Conservation (phyloP, 2,888 invertebrate genomes). For the Parnassius orleans region DNA sequence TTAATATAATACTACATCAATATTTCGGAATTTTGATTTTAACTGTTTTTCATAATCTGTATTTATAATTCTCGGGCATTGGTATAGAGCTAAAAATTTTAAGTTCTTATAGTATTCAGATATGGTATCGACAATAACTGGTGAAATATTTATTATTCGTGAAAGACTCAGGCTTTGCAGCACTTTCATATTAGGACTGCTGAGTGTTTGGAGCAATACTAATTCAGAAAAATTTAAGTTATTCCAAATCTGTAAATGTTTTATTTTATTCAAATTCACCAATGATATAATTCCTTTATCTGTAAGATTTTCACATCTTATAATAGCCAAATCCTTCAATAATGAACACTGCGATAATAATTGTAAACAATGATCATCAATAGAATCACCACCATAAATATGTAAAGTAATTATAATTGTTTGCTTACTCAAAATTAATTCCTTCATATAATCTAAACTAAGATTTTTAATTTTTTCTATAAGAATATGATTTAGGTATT, state of each 20-base stretch:
- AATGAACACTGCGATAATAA: slow-evolving; percentile 56
- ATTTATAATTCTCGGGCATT: slow-evolving; percentile 64
- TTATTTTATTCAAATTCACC: slow-evolving; percentile 47
- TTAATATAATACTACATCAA: slow-evolving; percentile 68
- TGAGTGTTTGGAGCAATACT: slow-evolving; percentile 52
- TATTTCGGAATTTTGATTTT: slow-evolving; percentile 67
- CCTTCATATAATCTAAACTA: slow-evolving; percentile 51
- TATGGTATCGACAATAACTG: slow-evolving; percentile 63
- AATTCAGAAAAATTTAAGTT: slow-evolving; percentile 61
- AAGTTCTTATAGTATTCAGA: slow-evolving; percentile 66
- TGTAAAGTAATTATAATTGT: slow-evolving; percentile 54
- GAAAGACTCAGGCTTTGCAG: slow-evolving; percentile 67
- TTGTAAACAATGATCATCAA: slow-evolving; percentile 59
- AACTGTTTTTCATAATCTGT: slow-evolving; percentile 68
- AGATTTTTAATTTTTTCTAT: slow-evolving; percentile 70
- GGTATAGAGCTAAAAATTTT: slow-evolving; percentile 68
- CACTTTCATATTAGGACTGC: slow-evolving; percentile 49
- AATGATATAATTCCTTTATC: slow-evolving; percentile 58
- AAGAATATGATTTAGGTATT: slow-evolving; percentile 57
- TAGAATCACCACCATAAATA: slow-evolving; percentile 61
- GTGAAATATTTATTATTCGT: slow-evolving; percentile 61
- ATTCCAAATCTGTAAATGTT: slow-evolving; percentile 71
- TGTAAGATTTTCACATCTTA: slow-evolving; percentile 65
- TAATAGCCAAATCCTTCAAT: slow-evolving; percentile 64
- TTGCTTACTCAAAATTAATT: slow-evolving; percentile 55